Evolutionary conservation across 2,113 vertebrate species (phyloP), one percentile per base, ranked within the genome.

Genomic region (Eonycteris spelaea): DNA sequence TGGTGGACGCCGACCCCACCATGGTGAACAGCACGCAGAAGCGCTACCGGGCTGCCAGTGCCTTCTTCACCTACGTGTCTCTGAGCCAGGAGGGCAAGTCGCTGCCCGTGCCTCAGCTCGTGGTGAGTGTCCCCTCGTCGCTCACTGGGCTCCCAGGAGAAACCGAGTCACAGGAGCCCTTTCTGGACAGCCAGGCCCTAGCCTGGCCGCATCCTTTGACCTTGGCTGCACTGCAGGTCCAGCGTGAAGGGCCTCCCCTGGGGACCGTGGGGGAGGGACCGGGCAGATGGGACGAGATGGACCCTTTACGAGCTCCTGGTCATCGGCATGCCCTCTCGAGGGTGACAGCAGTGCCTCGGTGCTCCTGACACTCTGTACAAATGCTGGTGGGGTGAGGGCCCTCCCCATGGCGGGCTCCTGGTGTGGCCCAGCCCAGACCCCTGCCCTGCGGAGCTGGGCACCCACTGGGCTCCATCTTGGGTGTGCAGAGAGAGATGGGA

Each of bases 41-140:
- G 71, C 99, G 98, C 86, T 99, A 99, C 97, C 99, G 99, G 1
- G 99, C 99, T 0, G 99, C 99, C 97, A 99, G 99, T 8, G 99
- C 99, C 86, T 99, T 99, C 98, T 99, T 99, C 98, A 99, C 99
- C 92, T 99, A 99, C 0, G 99, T 99, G 97, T 99, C 99, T 53
- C 98, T 99, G 96, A 99, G 99, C 98, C 99, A 99, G 97, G 98
- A 99, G 43, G 99, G 99, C 95, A 99, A 98, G 95, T 97, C 99
- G 0, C 97, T 99, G 79, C 97, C 99, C 0, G 98, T 99, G 75
- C 99, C 99, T 0, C 99, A 99, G 85, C 98, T 99, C 22, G 98
- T 99, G 99, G 99, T 99, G 97, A 98, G 99, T 98, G 77, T 33
- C 43, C 30, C 4, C 15, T 9, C 5, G 1, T 11, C 4, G 9